phyloP scores from a whole-genome alignment of 2,113 vertebrate species.

The Bungarus multicinctus region DNA sequence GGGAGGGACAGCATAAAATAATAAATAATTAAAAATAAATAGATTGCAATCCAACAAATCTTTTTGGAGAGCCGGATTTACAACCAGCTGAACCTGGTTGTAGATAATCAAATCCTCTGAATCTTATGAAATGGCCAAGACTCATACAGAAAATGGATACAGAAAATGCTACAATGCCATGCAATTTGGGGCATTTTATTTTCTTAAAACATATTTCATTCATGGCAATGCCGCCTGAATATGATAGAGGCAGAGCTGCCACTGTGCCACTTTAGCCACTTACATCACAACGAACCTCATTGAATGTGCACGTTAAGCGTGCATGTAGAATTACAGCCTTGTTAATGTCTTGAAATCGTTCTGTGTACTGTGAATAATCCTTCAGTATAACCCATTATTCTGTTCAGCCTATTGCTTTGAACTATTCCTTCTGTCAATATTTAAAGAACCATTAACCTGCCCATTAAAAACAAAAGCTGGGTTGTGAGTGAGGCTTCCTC shows the following conservation, averaged over 20 bases:
- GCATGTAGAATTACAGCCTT: neutral
- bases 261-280: neutral
- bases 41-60: neutral
- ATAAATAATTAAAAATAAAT: neutral
- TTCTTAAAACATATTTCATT: neutral
- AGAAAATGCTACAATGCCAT: neutral
- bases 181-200: neutral
- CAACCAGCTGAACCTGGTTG: neutral
- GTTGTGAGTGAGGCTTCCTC: slow-evolving; percentile 8
- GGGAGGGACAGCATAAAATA: neutral
- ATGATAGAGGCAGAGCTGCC: neutral
- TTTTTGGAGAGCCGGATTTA: neutral
- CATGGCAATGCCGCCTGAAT: neutral
- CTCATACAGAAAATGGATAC: neutral
- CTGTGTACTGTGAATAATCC: neutral
- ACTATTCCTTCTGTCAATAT: slow-evolving; percentile 27
- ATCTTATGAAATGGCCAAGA: neutral
- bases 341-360: neutral
- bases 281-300: neutral
- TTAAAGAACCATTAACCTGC: slow-evolving; percentile 35
- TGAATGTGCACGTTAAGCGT: neutral
- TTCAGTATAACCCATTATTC: neutral
- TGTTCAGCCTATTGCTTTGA: neutral
- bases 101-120: neutral
- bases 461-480: neutral